Conservation (phyloP, 2,888 invertebrate genomes). For the Melanotus villosus region DNA sequence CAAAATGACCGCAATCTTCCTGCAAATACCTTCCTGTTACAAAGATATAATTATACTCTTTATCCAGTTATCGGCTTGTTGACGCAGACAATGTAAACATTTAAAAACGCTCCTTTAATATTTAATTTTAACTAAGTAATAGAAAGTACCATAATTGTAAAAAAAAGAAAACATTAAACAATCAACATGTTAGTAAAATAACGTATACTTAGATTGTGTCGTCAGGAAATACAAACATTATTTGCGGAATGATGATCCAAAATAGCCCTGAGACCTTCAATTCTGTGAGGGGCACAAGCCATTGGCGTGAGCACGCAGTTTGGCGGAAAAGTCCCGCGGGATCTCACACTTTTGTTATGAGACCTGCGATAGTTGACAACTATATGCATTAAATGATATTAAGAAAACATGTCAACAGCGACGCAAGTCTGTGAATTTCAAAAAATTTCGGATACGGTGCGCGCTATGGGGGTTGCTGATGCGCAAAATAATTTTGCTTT, state of each 20-base stretch:
- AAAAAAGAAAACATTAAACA: too few relatives aligned
- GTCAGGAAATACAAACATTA: conserved; percentile 48
- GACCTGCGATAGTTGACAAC: background rate
- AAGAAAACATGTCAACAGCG: conserved; percentile 30
- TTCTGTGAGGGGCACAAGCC: conserved; percentile 46
- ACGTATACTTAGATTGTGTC: conserved; percentile 24
- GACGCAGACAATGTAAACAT: background rate
- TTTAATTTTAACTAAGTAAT: too few relatives aligned
- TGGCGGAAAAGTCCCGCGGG: conserved; percentile 40
- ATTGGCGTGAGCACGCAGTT: conserved; percentile 44
- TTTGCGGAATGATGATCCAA: conserved; percentile 52
- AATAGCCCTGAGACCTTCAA: conserved; percentile 54
- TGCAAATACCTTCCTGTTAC: background rate
- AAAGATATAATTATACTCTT: background rate
- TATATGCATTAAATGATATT: background rate
- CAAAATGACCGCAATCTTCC: conserved; percentile 31
- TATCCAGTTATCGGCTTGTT: background rate
- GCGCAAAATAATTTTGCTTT: background rate
- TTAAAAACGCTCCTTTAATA: too few relatives aligned
- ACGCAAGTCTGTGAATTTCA: conserved; percentile 44
- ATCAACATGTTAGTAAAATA: background rate
- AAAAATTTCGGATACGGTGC: conserved; percentile 37
- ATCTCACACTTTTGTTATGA: conserved; percentile 11
- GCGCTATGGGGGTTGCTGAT: conserved; percentile 28
- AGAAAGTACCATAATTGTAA: too few relatives aligned